These are phyloP conservation scores for Brassicogethes aeneus DNA, from an alignment of 2,888 invertebrate species.

Conservation along the genomic window DNA sequence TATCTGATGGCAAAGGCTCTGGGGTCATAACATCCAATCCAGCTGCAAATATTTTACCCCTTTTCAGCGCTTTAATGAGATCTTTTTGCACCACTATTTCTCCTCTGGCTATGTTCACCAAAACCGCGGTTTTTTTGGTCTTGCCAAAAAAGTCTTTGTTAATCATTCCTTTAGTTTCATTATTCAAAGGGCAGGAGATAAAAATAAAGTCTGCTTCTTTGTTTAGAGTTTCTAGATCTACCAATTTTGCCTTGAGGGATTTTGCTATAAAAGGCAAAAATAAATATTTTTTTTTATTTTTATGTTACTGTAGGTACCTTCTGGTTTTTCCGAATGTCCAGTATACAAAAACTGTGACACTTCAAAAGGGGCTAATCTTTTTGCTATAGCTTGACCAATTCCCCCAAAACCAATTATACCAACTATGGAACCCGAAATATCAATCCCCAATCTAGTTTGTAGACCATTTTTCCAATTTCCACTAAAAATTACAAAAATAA, in stretches of 20 bases:
- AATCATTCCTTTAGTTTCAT: conserved; percentile 62
- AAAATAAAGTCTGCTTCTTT: conserved; percentile 67
- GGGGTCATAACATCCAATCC: conserved; percentile 89
- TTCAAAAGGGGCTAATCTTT: conserved; percentile 64
- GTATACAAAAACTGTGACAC: conserved; percentile 64
- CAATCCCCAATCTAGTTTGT: conserved; percentile 71
- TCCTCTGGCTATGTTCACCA: conserved; percentile 71
- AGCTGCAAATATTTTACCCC: conserved; percentile 70
- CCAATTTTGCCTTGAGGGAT: conserved; percentile 52
- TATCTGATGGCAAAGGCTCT: conserved; percentile 75
- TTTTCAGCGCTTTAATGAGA: conserved; percentile 66
- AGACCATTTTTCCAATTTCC: conserved; percentile 60
- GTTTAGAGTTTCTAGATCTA: conserved; percentile 58
- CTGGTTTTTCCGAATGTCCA: conserved; percentile 59
- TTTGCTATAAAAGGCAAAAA: too few relatives aligned
- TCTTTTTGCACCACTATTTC: conserved; percentile 76
- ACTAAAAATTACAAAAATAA: too few relatives aligned
- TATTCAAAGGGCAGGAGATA: conserved; percentile 57
- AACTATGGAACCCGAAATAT: conserved; percentile 67
- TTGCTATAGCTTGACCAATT: conserved; percentile 66
- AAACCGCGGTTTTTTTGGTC: conserved; percentile 69
- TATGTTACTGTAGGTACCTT: too few relatives aligned
- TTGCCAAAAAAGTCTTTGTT: conserved; percentile 54
- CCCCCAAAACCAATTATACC: conserved; percentile 76
- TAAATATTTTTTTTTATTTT: too few relatives aligned